Evolutionary conservation across 53 echinoderm and acorn worm genomes (phyloP).

Genomic region (Echinometra lucunter): DNA sequence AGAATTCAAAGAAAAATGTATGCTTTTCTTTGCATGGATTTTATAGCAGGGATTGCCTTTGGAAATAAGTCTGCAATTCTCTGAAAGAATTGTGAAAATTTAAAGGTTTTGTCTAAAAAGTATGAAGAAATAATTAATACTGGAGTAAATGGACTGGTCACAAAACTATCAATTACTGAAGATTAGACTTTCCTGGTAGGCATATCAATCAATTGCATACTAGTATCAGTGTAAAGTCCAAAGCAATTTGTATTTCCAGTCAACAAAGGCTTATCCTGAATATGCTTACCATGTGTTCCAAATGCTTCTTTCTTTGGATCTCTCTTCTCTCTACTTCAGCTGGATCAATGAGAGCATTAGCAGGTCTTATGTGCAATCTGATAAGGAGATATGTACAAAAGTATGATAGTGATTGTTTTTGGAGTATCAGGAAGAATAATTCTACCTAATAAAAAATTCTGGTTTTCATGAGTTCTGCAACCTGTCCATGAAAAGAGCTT

Average conservation of each 20-base stretch:
- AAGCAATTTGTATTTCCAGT: neutral
- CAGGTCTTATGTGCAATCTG: slow-evolving; percentile 70
- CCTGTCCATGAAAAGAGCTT: neutral
- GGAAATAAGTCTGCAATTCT: neutral
- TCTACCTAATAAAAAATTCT: neutral
- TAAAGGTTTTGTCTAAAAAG: no score
- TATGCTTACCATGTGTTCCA: slow-evolving; percentile 90
- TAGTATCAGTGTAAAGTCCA: neutral
- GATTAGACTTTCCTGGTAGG: neutral
- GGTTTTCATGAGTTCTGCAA: neutral
- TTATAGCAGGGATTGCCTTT: neutral
- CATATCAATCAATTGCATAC: neutral
- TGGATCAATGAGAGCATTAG: slow-evolving; percentile 81
- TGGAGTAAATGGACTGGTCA: no score
- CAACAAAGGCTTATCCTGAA: neutral
- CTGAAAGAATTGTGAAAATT: no score
- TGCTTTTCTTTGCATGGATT: neutral
- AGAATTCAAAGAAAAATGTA: neutral
- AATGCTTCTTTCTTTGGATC: slow-evolving; percentile 73
- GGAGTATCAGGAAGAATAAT: neutral
- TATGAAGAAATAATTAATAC: neutral
- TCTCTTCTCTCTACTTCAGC: slow-evolving; percentile 87
- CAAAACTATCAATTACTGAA: neutral
- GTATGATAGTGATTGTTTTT: neutral
- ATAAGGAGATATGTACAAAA: neutral